Evolutionary conservation across 1,140 invertebrate genomes (phyloP).

Genomic region (Musca domestica): DNA sequence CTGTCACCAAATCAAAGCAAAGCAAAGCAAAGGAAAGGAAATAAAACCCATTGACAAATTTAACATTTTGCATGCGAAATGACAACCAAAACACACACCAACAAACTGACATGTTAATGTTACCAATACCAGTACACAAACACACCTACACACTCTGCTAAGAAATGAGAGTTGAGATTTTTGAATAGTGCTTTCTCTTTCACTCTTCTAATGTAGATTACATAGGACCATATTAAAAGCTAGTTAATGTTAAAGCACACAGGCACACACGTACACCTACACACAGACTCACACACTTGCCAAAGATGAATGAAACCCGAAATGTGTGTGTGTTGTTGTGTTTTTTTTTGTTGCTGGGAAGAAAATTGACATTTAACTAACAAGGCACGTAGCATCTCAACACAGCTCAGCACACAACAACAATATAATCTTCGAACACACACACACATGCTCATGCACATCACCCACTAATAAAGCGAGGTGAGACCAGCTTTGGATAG

Average conservation of each 20-base stretch:
- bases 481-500: no score
- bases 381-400: constrained; percentile 9
- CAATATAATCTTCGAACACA: neutral
- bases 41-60: neutral
- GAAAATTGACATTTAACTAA: constrained; percentile 4
- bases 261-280: neutral
- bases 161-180: no score
- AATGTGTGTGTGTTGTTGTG: no score
- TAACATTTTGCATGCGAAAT: constrained; percentile 5
- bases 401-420: neutral
- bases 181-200: no score
- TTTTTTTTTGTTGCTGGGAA: no score
- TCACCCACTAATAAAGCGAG: neutral
- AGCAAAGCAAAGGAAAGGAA: neutral
- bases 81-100: neutral
- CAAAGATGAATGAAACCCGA: neutral
- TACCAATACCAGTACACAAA: neutral
- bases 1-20: no score
- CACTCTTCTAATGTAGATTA: no score
- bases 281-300: neutral
- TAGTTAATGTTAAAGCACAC: constrained; percentile 4
- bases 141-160: neutral
- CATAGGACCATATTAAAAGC: neutral
- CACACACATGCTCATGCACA: neutral
- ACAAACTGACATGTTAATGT: no score